Conservation (phyloP, 2,888 invertebrate species). For the Sepioteuthis lessoniana region DNA sequence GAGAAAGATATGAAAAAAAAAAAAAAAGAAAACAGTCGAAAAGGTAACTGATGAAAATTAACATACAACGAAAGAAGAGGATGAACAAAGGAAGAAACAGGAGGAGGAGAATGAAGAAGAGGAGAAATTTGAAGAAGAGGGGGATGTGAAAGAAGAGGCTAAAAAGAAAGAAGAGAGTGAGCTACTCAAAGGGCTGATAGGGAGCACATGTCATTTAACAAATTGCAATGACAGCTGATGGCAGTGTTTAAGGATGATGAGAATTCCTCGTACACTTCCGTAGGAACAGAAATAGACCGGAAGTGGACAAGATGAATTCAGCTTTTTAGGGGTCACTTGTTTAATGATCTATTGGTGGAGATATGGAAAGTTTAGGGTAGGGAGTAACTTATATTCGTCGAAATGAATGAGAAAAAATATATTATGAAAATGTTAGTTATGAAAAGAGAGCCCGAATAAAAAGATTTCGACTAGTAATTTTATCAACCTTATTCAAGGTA, state of each 20-base stretch:
- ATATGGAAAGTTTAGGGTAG: background rate
- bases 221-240: conserved; percentile 37
- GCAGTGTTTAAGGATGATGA: conserved; percentile 16
- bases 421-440: background rate
- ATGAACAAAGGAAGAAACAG: conserved; percentile 38
- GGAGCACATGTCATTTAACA: conserved; percentile 44
- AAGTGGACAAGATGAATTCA: conserved; percentile 40
- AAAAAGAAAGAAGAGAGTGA: background rate
- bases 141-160: background rate
- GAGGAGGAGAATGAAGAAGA: conserved; percentile 47
- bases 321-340: background rate
- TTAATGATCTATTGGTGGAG: background rate
- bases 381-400: background rate
- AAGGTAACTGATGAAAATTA: background rate
- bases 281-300: conserved; percentile 43
- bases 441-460: background rate
- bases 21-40: background rate
- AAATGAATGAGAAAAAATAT: background rate
- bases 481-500: background rate
- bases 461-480: background rate
- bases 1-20: background rate
- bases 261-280: conserved; percentile 34
- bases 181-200: background rate
- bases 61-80: background rate
- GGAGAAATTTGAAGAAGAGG: background rate